Base-by-base conservation (phyloP, 1,140 invertebrate genomes). In the Scaptomyza graminum region DNA sequence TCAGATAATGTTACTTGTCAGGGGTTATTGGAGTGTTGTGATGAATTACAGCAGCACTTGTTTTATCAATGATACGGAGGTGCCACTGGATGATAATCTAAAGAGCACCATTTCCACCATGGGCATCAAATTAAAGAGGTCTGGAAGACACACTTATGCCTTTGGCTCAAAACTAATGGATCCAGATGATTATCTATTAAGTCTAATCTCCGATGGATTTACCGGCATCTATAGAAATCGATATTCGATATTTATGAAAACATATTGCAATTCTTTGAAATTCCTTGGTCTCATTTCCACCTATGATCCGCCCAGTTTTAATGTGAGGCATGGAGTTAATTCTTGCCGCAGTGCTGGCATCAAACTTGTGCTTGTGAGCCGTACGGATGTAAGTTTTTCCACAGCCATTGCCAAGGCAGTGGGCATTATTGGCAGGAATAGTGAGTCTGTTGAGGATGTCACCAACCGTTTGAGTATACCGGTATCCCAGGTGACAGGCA, bases 221-320 rank as follows among this genome's bases (percentile, higher is more conserved):
- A 25, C 5, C 3, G 15, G 7, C 7, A 22, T 18, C 0, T 46
- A 73, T 5, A 18, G 12, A 9, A 25, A 9, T 1, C 8, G 11
- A 4, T 63, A 52, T 18, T 15, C 43, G 0, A 60, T 54, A 1
- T 77, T 68, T 5, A 37, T 81, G 13, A 31, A 44, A 0, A 16
- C 22, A 5, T 55, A 81, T 12, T 54, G 47, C 2, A 52, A 39
- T 5, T 44, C 52, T 0, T 8, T 85, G 39, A 16, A 71, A 5
- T 76, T 85, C 6, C 41, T 82, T 18, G 81, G 81, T 7, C 3
- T 85, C 2, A 66, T 85, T 12, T 52, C 82, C 15, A 46, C 47
- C 0, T 41, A 72, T 15, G 51, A 81, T 67, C 63, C 71, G 3
- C 64, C 78, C 0, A 7, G 49, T 1, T 9, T 18, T 0, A 57